Conservation (phyloP, 2,797 vertebrate genomes). For the Euphonia xanthogaster region DNA sequence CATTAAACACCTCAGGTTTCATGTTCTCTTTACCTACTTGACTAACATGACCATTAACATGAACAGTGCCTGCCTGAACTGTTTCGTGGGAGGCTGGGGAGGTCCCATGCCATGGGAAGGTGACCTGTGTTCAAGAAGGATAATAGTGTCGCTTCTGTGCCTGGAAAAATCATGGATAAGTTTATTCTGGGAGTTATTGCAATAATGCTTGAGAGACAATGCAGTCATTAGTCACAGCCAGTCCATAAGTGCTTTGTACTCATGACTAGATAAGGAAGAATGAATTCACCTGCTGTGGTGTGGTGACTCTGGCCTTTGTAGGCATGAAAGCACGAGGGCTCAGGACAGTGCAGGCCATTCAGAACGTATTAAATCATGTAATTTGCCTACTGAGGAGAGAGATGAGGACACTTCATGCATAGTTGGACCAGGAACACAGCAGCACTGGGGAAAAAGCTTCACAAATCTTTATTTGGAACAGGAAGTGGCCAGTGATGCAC, state of each 20-base stretch:
- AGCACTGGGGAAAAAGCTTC: neutral
- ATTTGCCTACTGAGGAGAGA: neutral
- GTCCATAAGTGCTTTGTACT: fast-evolving
- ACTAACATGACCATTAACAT: neutral
- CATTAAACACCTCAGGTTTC: neutral
- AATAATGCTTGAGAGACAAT: neutral
- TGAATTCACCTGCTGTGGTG: neutral
- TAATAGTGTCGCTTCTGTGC: neutral
- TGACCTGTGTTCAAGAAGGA: neutral
- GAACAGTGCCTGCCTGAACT: neutral
- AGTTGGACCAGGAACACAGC: neutral
- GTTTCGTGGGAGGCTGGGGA: neutral
- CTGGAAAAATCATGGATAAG: neutral
- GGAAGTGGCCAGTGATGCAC: neutral
- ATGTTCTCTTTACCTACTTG: neutral
- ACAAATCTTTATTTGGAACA: neutral
- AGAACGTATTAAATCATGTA: neutral
- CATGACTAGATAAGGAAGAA: neutral
- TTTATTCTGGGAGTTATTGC: neutral
- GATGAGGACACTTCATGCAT: neutral
- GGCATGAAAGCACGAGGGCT: neutral
- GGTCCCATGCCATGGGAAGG: neutral
- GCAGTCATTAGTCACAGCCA: too few relatives aligned
- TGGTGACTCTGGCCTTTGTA: neutral
- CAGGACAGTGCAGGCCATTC: too few relatives aligned